Evolutionary conservation across 2,797 vertebrate species (phyloP), one percentile per base, ranked within the genome.

Genomic region (Anguilla marmorata): DNA sequence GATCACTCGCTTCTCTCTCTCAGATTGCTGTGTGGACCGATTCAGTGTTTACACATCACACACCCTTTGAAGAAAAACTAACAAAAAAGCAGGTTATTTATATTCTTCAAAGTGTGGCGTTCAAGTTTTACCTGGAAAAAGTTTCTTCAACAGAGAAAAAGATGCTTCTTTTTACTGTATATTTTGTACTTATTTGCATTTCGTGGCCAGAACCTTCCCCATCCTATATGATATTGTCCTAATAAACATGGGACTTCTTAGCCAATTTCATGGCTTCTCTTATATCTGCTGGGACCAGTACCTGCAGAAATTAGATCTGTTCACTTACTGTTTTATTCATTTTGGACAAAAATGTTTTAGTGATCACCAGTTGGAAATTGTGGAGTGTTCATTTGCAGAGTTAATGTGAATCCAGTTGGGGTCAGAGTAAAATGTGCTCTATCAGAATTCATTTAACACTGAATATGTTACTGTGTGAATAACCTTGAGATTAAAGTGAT

Each of bases 1-100:
- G 89, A 90, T 92, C 88, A 88, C 66, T 54, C 86, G 87, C 82
- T 27, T 86, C 86, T 66, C 86, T 79, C 3, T 88, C 85, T 87
- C 48, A 88, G 45, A 52, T 76, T 82, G 66, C 86, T 92, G 94
- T 92, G 87, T 90, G 87, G 84, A 37, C 85, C 16, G 48, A 85
- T 82, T 88, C 93, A 91, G 21, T n/a, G 84, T 94, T 93, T 92
- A 90, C 91, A 88, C 90, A 87, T 85, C 84, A 90, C 45, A 72
- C 60, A 76, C 11, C n/a, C 79, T 84, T 89, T 89, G 63, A 82
- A 63, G 30, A 74, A 83, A 60, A 45, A 82, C 52, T 24, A 87
- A 91, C 83, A 82, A 88, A 88, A 89, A 86, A 19, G 37, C 21
- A n/a, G 58, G 24, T 45, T 45, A 80, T 80, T 69, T 41, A 86